Base-by-base conservation (phyloP, 1,140 invertebrate species). In the Pissodes strobi region DNA sequence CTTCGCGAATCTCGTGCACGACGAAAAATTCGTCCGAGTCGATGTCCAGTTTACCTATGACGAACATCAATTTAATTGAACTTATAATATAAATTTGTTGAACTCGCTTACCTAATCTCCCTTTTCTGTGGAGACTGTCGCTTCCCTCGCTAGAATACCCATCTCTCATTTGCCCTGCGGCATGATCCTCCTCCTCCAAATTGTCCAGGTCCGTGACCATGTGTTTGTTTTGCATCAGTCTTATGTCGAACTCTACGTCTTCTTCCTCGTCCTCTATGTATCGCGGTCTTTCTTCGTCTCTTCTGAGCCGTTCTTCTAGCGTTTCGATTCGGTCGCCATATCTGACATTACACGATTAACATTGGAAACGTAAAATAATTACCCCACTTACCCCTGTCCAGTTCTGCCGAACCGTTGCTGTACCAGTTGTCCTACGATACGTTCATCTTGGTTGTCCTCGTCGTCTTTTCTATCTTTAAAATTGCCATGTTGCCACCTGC, bases 1-100 rank as follows among this genome's bases (percentile, higher is more conserved):
- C 89, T 75, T 91, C 88, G 64, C 88, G 82, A 65, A 93, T 90
- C 78, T 92, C 63, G 55, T 88, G 86, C 53, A 90, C 81, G 41
- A 93, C 79, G 75, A 92, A 93, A 79, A 92, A 93, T 79, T 93
- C 90, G 74, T 94, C 91, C 2, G 91, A 90, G 72, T 92, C 87
- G 57, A 92, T 90, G 79, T 92, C 63, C 22, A 65, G 22, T 55
- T 63, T 63, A 13, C 89, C 77, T 93, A 90, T 63, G 92, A 37
- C 2, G 9, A 2, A 1, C 30, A 37, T n/a, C 1, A 37, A 37
- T 37, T 37, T 37, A 9, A 37, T 37, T 37, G 13, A 1, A 37
- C 30, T 1, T 37, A 37, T 2, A 43, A 1, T 43, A 13, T 43
- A n/a, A 13, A 43, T 43, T n/a, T 43, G 10, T 43, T 1, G 1